phyloP scores from a whole-genome alignment of 2,797 vertebrate genomes.

The Gouania willdenowi region DNA sequence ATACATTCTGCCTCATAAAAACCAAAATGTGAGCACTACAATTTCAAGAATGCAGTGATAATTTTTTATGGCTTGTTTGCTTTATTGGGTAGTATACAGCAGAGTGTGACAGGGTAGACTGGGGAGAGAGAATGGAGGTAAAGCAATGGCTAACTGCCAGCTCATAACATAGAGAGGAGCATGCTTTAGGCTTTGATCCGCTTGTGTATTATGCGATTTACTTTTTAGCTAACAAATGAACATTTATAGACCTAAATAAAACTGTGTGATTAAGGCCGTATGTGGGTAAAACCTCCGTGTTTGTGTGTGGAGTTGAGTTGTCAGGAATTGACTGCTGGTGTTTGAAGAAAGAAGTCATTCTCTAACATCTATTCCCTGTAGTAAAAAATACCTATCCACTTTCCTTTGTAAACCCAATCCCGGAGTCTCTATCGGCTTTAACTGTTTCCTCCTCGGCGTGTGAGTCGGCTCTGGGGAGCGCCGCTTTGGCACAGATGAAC shows the following conservation, averaged over 20 bases:
- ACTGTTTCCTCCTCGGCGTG: constrained; percentile 63
- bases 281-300: constrained; percentile 2
- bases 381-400: constrained; percentile 29
- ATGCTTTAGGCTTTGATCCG: constrained; percentile 39
- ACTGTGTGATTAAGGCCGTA: constrained; percentile 7
- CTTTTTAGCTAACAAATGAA: constrained; percentile 38
- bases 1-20: constrained; percentile 46
- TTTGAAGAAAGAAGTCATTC: constrained; percentile 47
- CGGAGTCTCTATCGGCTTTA: constrained; percentile 63
- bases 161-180: constrained; percentile 50
- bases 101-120: constrained; percentile 30
- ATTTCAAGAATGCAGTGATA: constrained; percentile 52
- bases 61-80: constrained; percentile 51
- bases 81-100: constrained; percentile 52
- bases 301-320: constrained; percentile 2
- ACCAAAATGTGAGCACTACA: constrained; percentile 33
- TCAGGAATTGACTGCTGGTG: constrained; percentile 14
- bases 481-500: constrained; percentile 29
- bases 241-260: constrained; percentile 34
- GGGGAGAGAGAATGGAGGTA: constrained; percentile 19
- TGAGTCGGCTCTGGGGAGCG: constrained; percentile 48
- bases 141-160: constrained; percentile 39
- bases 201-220: constrained; percentile 35
- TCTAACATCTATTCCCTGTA: constrained; percentile 43
- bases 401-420: constrained; percentile 55